A percentile compares a stretch with the other conserved stretches of the same genome.
Evolutionary conservation across 2,888 invertebrate species (phyloP).

Genomic region (Epistrophe grossulariae): DNA sequence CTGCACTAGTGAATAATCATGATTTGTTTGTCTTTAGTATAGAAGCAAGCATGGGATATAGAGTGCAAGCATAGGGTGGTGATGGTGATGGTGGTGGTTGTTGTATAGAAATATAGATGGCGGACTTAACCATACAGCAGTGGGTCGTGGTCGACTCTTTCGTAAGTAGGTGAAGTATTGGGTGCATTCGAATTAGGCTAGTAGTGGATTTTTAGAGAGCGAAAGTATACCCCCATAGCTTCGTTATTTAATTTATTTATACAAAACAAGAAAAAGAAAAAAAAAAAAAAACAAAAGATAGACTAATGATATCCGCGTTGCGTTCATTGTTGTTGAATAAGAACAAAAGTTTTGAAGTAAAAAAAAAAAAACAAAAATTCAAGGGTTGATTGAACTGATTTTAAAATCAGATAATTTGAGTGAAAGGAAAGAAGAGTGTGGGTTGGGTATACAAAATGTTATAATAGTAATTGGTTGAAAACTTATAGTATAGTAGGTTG

Average conservation of each 20-base stretch:
- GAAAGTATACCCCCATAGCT: slow-evolving; percentile 35
- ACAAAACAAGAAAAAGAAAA: background rate
- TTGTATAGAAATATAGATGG: background rate
- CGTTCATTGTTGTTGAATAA: background rate
- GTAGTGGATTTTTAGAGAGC: slow-evolving; percentile 26
- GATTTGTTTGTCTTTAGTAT: slow-evolving; percentile 54
- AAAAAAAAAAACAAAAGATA: slow-evolving; percentile 4
- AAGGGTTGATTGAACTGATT: slow-evolving; percentile 5
- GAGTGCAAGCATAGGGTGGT: background rate
- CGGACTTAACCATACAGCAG: background rate
- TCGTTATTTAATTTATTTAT: slow-evolving; percentile 26
- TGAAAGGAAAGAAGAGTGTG: background rate
- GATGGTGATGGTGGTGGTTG: background rate
- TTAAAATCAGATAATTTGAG: background rate
- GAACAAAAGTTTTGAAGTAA: background rate
- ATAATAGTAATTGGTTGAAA: no score
- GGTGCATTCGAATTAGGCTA: slow-evolving; percentile 49
- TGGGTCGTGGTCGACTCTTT: slow-evolving; percentile 47
- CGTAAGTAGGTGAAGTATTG: slow-evolving; percentile 55
- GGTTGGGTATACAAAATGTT: background rate
- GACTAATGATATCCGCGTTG: slow-evolving; percentile 35
- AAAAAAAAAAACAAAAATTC: background rate
- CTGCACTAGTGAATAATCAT: slow-evolving; percentile 59
- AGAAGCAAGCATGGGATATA: background rate
- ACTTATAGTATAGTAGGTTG: no score